Conservation (phyloP, 2,797 vertebrate genomes). For the Trematomus bernacchii region DNA sequence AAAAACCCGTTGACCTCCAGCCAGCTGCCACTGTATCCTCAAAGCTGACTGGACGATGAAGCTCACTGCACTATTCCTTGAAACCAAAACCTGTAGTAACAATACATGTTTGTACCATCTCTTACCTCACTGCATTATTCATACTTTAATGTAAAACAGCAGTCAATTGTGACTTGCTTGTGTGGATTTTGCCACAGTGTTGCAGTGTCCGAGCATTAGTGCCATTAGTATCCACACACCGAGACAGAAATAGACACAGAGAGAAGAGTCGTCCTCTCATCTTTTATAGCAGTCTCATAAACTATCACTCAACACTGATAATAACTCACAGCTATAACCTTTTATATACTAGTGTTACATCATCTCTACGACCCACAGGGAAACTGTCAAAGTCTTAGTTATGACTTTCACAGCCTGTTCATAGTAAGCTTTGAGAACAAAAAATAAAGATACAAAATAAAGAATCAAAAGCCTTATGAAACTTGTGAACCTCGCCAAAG, state of each 20-base stretch:
- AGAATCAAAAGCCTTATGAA: constrained; percentile 77
- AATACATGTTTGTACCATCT: constrained; percentile 55
- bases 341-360: constrained; percentile 48
- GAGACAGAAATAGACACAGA: constrained; percentile 50
- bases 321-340: constrained; percentile 45
- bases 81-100: constrained; percentile 76
- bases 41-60: constrained; percentile 58
- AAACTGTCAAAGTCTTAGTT: constrained; percentile 49
- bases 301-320: constrained; percentile 34
- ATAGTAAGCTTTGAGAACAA: constrained; percentile 44
- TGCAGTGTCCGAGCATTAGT: constrained; percentile 53
- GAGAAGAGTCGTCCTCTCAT: constrained; percentile 43
- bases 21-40: constrained; percentile 68
- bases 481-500: constrained; percentile 59
- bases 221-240: constrained; percentile 50
- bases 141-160: constrained; percentile 43
- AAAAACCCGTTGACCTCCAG: constrained; percentile 66
- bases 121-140: constrained; percentile 79
- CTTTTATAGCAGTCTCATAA: constrained; percentile 52
- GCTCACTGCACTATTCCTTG: constrained; percentile 76
- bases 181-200: constrained; percentile 55
- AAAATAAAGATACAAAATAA: constrained; percentile 23
- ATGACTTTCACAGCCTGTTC: constrained; percentile 47
- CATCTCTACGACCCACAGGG: constrained; percentile 44
- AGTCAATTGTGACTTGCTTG: constrained; percentile 39